Percentiles rank a stretch among this genome's conserved stretches.
Evolutionary conservation across 2,113 vertebrate species (phyloP).

Genomic region (Microcebus murinus): DNA sequence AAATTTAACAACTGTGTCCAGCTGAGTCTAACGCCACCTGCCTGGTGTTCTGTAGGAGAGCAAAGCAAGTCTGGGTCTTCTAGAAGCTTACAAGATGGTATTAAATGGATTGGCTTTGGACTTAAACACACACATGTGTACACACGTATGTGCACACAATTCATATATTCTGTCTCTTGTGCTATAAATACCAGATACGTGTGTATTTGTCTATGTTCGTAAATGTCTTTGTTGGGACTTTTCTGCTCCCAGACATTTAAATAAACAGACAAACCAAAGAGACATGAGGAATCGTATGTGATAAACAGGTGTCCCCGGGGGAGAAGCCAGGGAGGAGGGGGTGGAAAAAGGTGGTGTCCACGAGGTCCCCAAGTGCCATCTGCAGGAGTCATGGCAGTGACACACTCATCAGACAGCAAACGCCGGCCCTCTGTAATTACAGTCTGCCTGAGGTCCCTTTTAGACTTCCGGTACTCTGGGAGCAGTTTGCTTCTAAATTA

Average conservation of each 20-base stretch:
- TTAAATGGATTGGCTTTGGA: not conserved
- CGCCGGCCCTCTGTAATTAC: constrained; percentile 73
- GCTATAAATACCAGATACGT: not conserved
- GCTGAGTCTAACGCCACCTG: not conserved
- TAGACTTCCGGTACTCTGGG: constrained; percentile 69
- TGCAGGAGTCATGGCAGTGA: constrained; percentile 51
- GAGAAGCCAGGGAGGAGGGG: not conserved
- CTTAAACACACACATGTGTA: too few relatives aligned
- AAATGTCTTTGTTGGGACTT: not conserved
- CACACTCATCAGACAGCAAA: constrained; percentile 73
- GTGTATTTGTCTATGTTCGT: not conserved
- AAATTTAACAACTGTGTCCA: not conserved
- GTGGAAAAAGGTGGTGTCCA: not conserved
- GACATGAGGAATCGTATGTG: not conserved
- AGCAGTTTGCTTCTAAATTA: constrained; percentile 84
- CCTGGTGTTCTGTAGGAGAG: not conserved
- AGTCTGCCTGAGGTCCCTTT: constrained; percentile 72
- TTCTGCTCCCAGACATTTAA: not conserved
- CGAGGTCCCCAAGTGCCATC: not conserved
- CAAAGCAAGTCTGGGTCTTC: not conserved
- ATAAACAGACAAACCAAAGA: not conserved
- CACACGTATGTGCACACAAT: not conserved
- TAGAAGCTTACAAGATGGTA: not conserved
- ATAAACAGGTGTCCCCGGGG: not conserved
- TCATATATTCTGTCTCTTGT: not conserved